These are phyloP conservation scores for Brassicogethes aeneus DNA, from an alignment of 2,888 invertebrate species.

Conservation along the genomic window DNA sequence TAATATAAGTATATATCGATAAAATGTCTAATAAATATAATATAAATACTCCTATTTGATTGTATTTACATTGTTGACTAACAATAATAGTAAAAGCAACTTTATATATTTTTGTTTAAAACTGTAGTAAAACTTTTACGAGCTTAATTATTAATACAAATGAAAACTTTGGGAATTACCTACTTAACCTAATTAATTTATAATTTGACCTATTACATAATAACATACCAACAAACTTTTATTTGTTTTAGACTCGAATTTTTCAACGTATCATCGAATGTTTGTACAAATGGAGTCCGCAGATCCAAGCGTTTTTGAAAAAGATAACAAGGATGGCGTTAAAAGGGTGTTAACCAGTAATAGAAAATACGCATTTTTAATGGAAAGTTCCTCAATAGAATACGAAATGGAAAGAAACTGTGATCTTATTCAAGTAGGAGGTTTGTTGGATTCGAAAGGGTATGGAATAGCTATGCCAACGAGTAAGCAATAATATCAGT, in stretches of 20 bases:
- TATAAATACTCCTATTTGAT: no score
- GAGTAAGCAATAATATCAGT: constrained; percentile 65
- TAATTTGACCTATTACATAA: no score
- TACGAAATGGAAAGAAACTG: constrained; percentile 83
- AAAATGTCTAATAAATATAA: no score
- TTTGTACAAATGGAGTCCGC: constrained; percentile 86
- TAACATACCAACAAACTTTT: no score
- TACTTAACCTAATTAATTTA: no score
- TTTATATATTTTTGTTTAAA: no score
- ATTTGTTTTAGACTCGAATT: constrained; percentile 61
- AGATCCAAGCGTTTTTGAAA: constrained; percentile 73
- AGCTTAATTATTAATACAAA: no score
- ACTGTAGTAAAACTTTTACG: no score
- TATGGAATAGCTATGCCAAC: constrained; percentile 89
- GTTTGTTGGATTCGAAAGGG: constrained; percentile 75
- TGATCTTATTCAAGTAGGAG: constrained; percentile 73
- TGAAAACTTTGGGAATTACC: no score
- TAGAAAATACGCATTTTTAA: constrained; percentile 83
- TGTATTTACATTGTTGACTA: no score
- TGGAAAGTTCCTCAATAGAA: constrained; percentile 94
- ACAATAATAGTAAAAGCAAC: no score
- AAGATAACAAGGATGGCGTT: constrained; percentile 77
- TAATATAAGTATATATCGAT: no score
- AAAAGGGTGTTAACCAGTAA: constrained; percentile 73
- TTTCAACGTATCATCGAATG: constrained; percentile 84